phyloP scores from a whole-genome alignment of 2,113 vertebrate genomes.

The Salvelinus alpinus region DNA sequence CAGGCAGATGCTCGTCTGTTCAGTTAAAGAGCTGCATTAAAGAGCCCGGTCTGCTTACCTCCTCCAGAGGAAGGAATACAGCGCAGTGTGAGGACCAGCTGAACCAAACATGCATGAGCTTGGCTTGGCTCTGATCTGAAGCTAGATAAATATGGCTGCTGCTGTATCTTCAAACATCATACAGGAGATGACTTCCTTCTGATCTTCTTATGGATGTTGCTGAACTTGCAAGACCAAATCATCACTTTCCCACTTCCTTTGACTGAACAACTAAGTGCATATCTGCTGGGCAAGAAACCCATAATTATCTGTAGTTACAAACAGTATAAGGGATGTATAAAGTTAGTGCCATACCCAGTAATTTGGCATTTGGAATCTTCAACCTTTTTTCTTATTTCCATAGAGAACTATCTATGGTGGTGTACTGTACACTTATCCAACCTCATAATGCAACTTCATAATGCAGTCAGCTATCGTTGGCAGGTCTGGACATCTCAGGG shows the following conservation, averaged over 20 bases:
- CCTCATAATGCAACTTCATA: conserved; percentile 15
- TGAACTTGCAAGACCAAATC: conserved; percentile 45
- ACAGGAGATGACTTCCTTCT: conserved; percentile 22
- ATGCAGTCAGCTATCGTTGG: conserved; percentile 56
- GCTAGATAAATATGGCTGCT: background rate
- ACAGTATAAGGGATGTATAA: conserved; percentile 45
- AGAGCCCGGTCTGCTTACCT: too few species aligned
- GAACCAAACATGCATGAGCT: conserved; percentile 19
- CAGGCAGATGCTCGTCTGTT: conserved; percentile 14
- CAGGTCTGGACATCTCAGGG: conserved; percentile 48
- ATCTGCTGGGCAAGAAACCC: conserved; percentile 44
- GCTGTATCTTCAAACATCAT: background rate
- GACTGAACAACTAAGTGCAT: conserved; percentile 11
- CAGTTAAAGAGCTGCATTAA: background rate
- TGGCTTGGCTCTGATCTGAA: background rate
- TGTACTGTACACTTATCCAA: conserved; percentile 16
- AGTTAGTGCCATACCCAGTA: conserved; percentile 45
- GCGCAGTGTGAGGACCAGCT: conserved; percentile 3
- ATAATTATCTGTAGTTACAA: conserved; percentile 54
- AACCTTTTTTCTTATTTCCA: conserved; percentile 35
- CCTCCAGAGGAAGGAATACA: background rate
- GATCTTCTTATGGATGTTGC: conserved; percentile 23
- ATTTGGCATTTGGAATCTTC: conserved; percentile 60
- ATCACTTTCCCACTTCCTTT: conserved; percentile 50
- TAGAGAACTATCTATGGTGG: conserved; percentile 39